These are phyloP conservation scores for Ancistrus triradiatus DNA, from an alignment of 2,113 vertebrate species.

Conservation along the genomic window DNA sequence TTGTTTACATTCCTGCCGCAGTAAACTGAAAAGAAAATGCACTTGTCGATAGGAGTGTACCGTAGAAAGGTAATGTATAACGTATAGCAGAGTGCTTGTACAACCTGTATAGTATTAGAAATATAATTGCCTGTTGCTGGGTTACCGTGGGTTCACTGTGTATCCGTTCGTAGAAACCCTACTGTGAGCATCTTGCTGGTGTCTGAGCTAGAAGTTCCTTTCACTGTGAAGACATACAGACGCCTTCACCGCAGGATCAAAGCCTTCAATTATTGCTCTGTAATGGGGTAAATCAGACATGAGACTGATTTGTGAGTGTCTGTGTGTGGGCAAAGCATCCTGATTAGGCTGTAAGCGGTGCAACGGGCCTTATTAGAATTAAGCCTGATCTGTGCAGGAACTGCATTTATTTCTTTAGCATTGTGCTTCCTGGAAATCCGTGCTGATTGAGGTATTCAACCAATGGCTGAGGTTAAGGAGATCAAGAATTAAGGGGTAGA, in stretches of 20 bases:
- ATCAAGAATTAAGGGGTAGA: too few relatives aligned
- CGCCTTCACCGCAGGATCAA: constrained; percentile 31
- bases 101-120: constrained; percentile 6
- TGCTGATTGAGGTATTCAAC: background rate
- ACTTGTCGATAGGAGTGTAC: too few relatives aligned
- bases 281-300: constrained; percentile 25
- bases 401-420: constrained; percentile 17
- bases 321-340: constrained; percentile 19
- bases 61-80: too few relatives aligned
- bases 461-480: too few relatives aligned
- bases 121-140: constrained; percentile 1
- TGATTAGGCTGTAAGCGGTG: constrained; percentile 22
- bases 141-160: constrained; percentile 2
- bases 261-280: constrained; percentile 30
- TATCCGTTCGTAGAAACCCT: constrained; percentile 6
- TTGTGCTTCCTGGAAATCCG: constrained; percentile 1
- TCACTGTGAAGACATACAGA: constrained; percentile 2
- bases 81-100: background rate
- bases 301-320: constrained; percentile 11
- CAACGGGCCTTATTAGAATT: constrained; percentile 30
- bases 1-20: too few relatives aligned
- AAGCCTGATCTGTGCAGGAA: constrained; percentile 19
- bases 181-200: constrained; percentile 12
- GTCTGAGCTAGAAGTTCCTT: too few relatives aligned
- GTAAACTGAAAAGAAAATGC: too few relatives aligned